Conservation (phyloP, 2,113 vertebrate species). For the Chinchilla lanigera region DNA sequence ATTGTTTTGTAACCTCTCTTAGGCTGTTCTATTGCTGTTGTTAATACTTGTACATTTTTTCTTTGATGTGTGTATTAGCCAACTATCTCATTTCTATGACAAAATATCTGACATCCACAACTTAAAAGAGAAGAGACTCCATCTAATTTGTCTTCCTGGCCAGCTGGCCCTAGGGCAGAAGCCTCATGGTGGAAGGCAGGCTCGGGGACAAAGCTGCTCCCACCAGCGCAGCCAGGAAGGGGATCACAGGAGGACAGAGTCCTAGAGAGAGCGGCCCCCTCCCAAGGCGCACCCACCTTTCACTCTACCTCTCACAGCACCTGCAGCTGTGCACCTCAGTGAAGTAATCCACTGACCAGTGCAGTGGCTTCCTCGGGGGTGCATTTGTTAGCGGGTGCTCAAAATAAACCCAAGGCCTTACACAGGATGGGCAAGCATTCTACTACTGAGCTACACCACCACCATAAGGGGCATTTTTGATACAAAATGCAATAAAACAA, state of each 20-base stretch:
- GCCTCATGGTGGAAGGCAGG: background rate
- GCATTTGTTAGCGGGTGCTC: background rate
- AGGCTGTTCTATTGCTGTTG: background rate
- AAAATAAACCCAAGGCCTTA: background rate
- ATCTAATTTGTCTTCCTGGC: background rate
- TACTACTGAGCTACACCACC: background rate
- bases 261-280: background rate
- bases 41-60: slow-evolving; percentile 1
- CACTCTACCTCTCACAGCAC: background rate
- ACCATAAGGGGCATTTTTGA: background rate
- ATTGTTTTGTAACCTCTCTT: background rate
- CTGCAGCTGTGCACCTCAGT: background rate
- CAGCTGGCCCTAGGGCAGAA: background rate
- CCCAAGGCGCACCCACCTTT: background rate
- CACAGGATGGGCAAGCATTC: background rate
- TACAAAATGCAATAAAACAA: background rate
- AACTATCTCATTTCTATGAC: background rate
- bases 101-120: background rate
- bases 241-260: background rate
- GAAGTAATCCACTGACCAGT: background rate
- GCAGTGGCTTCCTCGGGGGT: background rate
- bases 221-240: background rate
- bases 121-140: background rate
- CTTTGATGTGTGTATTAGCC: background rate
- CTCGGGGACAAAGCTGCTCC: background rate